Base-by-base conservation (phyloP, 2,113 vertebrate species). In the Phaethon lepturus region DNA sequence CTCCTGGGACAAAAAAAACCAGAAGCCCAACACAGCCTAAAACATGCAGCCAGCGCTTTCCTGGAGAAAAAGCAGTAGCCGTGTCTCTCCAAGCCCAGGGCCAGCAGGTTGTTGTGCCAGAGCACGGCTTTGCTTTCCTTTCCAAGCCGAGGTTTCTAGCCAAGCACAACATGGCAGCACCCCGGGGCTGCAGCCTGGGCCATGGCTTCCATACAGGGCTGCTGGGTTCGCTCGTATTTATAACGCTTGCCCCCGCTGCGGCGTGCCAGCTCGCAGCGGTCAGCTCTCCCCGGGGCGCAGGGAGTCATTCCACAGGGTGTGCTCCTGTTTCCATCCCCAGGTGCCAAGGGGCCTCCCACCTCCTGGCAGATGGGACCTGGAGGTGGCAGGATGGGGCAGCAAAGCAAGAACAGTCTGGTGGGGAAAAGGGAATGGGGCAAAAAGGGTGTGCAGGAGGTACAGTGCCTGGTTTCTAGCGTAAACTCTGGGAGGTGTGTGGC, bases 321-420 rank as follows among this genome's bases (percentile, higher is more conserved):
- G 69, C 78, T 94, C 53, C 71, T 93, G 4, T 88, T 97, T 86
- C 96, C 72, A 92, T 35, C n/a, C 38, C 45, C 0, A 0, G 4
- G 2, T 67, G 88, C 90, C 86, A 86, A 95, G 33, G 29, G 50
- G 45, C 82, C 45, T 88, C 47, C 83, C 44, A 87, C 24, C 38
- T 16, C 2, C 53, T 1, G 4, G 52, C 52, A 84, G 49, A 63
- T 0, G 1, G 35, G 55, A 58, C 25, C 17, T 67, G 73, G 18
- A 17, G 33, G 10, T 84, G 55, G 18, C 31, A 10, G 10, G 11
- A 8, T 31, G 5, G 12, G 45, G 69, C 38, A 67, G 7, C 13
- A 79, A 2, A 6, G 53, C 17, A 86, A 38, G 49, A 78, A 56
- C 0, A 0, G 13, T 35, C 64, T 4, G 2, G 63, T 15, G 25